Evolutionary conservation across 2,797 vertebrate species (phyloP).

Genomic region (Ispidina picta): DNA sequence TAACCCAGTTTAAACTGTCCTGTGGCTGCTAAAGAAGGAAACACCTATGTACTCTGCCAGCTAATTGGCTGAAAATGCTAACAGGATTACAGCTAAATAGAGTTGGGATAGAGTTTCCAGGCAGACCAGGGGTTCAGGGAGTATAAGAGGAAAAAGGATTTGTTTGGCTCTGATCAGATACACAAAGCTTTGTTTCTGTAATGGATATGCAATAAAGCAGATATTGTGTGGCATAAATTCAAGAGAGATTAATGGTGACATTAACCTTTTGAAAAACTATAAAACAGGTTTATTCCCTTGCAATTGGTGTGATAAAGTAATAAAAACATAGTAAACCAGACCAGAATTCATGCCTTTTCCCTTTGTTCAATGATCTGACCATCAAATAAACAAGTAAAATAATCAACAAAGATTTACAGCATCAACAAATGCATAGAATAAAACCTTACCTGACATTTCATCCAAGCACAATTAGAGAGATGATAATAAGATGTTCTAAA

Average conservation of each 20-base stretch:
- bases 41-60: not conserved
- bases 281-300: constrained; percentile 6
- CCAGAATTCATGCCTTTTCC: not conserved
- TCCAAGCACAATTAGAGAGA: constrained; percentile 19
- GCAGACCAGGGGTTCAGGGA: not conserved
- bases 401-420: constrained; percentile 31
- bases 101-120: not conserved
- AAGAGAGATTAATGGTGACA: constrained; percentile 29
- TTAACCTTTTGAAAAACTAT: constrained; percentile 27
- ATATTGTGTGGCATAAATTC: not conserved
- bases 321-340: not conserved
- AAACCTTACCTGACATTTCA: constrained; percentile 39
- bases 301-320: not conserved
- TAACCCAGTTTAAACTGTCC: not conserved
- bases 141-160: not conserved
- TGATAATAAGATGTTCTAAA: not conserved
- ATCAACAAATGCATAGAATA: not conserved
- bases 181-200: not conserved
- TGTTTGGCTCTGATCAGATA: not conserved
- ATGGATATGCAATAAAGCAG: not conserved
- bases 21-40: not conserved
- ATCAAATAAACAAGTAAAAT: constrained; percentile 52
- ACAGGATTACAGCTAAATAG: not conserved
- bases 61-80: not conserved
- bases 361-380: not conserved